phyloP scores from a whole-genome alignment of 2,888 invertebrate genomes.

The Pammene aurita region DNA sequence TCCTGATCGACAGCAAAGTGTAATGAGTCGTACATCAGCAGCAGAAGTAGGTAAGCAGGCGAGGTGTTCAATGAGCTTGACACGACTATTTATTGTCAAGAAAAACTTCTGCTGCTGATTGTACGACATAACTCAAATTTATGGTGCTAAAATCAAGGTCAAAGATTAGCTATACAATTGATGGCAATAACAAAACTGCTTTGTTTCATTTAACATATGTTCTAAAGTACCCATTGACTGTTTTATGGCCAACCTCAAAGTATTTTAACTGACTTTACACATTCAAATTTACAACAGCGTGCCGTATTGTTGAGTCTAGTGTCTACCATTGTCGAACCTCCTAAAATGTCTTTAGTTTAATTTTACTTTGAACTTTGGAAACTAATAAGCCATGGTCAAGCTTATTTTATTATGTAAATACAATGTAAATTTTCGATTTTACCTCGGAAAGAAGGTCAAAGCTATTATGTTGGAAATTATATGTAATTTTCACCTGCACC shows the following conservation, averaged over 20 bases:
- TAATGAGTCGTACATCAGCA: no score
- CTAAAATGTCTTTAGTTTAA: background rate
- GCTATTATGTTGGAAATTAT: slow-evolving; percentile 20
- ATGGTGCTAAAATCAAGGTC: background rate
- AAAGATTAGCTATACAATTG: background rate
- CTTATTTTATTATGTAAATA: slow-evolving; percentile 21
- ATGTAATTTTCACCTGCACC: slow-evolving; percentile 19
- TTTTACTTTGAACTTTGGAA: slow-evolving; percentile 8
- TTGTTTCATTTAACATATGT: slow-evolving; percentile 16
- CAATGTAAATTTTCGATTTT: slow-evolving; percentile 25
- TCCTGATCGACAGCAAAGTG: no score
- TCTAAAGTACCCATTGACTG: background rate
- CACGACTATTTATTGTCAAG: no score
- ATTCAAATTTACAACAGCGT: background rate
- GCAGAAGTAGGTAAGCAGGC: no score
- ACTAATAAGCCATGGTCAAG: slow-evolving; percentile 20
- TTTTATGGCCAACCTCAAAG: slow-evolving; percentile 2
- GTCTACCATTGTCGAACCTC: background rate
- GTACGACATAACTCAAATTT: background rate
- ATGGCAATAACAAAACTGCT: background rate
- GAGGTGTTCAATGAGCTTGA: no score
- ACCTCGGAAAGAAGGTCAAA: slow-evolving; percentile 30
- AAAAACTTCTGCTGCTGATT: no score
- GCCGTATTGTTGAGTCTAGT: background rate
- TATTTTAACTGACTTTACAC: background rate